Evolutionary conservation across 2,888 invertebrate genomes (phyloP), one percentile per base, ranked within the genome.

Genomic region (Eupithecia subfuscata): DNA sequence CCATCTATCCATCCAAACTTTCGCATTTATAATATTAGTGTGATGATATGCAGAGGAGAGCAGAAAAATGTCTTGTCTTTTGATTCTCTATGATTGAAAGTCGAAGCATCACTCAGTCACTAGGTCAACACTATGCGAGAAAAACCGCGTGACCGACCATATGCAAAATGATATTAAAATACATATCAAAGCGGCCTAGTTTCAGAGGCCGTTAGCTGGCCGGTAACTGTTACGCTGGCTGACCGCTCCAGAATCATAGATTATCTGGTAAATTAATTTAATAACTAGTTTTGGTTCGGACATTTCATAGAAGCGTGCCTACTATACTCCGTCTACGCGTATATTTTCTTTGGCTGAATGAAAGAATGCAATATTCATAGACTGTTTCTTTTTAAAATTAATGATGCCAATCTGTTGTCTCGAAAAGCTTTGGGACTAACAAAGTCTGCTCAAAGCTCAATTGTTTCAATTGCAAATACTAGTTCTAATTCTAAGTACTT

Each of bases 121-220:
- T 60, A 25, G 60, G 60, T 60, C 60, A 60, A 40, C 40, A n/a
- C 40, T 12, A 34, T 64, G 64, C 67, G 11, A 68, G 25, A 40
- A 43, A 40, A 68, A 45, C 43, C 68, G 68, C 43, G n/a, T 43
- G 34, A 45, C 43, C 40, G 43, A 22, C 40, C 18, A 67, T 68
- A 68, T 68, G 68, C 43, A 43, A 45, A 68, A 68, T 68, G 30
- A 34, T 64, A 68, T 22, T 68, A 68, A 68, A 68, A 67, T 65
- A 56, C 60, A 34, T 64, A 64, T 34, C 64, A 64, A 68, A 25
- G 68, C 68, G 68, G 22, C 22, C 68, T 43, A 45, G 43, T 68
- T 68, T 67, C 16, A 37, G 60, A 43, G 37, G 14, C 43, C 68
- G 43, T 40, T 68, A 43, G 25, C 67, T 40, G 12, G 40, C 25